phyloP scores from a whole-genome alignment of 1,140 invertebrate species.

The Penaeus vannamei region DNA sequence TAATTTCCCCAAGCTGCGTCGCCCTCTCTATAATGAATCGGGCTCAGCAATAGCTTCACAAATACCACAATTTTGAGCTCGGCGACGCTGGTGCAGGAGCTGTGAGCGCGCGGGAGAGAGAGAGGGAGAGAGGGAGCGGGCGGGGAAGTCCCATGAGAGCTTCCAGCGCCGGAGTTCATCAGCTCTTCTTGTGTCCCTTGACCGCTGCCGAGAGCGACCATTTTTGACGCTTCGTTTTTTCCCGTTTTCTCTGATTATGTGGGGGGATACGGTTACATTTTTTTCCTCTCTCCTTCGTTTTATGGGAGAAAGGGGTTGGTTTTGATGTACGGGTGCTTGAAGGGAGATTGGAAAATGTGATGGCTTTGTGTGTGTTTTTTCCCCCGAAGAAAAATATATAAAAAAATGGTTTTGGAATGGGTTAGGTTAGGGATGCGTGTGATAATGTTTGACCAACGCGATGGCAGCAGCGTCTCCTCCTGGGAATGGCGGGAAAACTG shows the following conservation, averaged over 20 bases:
- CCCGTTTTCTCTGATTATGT: neutral
- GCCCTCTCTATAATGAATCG: too few species aligned
- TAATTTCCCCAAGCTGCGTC: too few species aligned
- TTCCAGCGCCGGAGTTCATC: neutral
- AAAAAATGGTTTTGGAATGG: neutral
- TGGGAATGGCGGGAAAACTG: conserved; percentile 1
- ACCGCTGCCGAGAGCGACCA: neutral
- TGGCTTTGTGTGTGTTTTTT: neutral
- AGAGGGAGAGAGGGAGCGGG: neutral
- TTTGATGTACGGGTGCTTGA: too few species aligned
- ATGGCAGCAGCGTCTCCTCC: conserved; percentile 7
- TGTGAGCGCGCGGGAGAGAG: neutral
- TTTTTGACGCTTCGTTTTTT: neutral
- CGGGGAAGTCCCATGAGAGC: neutral
- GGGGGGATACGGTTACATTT: too few species aligned
- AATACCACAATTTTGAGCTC: too few species aligned
- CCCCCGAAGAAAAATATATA: neutral
- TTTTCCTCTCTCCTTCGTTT: too few species aligned
- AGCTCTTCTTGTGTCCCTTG: neutral
- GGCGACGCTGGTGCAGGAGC: too few species aligned
- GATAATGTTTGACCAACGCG: neutral
- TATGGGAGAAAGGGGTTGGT: too few species aligned
- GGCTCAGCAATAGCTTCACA: too few species aligned
- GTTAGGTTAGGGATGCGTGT: neutral
- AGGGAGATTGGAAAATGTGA: too few species aligned